These are phyloP conservation scores for Elephas maximus DNA, from an alignment of 2,113 vertebrate species.

Conservation along the genomic window DNA sequence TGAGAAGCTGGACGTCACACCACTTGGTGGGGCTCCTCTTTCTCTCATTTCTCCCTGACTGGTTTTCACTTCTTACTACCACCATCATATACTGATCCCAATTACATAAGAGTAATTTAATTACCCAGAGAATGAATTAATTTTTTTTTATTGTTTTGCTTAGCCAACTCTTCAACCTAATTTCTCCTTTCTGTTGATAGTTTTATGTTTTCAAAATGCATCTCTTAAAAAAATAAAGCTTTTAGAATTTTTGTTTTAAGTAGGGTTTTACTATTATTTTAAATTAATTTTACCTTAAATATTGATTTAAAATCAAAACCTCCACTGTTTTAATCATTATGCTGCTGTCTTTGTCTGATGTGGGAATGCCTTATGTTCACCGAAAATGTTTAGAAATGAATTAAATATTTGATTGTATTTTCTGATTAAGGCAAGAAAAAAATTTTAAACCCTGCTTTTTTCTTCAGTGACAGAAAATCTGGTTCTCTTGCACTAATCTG, in stretches of 20 bases:
- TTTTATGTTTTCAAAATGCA: background rate
- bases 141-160: background rate
- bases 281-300: constrained; percentile 44
- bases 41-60: background rate
- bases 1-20: background rate
- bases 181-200: background rate
- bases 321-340: background rate
- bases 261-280: constrained; percentile 32
- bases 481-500: constrained; percentile 93
- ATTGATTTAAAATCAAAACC: constrained; percentile 58
- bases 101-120: background rate
- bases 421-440: constrained; percentile 66
- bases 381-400: constrained; percentile 20
- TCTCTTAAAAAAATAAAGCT: background rate
- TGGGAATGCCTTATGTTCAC: background rate
- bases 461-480: constrained; percentile 92
- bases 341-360: background rate
- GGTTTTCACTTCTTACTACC: background rate
- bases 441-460: constrained; percentile 77
- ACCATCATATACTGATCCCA: background rate
- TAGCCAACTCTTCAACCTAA: background rate
- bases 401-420: constrained; percentile 63
- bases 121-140: background rate
- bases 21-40: fast-evolving
- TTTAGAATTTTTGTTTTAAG: constrained; percentile 20